Evolutionary conservation across 2,113 vertebrate genomes (phyloP), one percentile per base, ranked within the genome.

Genomic region (Ciconia boyciana): DNA sequence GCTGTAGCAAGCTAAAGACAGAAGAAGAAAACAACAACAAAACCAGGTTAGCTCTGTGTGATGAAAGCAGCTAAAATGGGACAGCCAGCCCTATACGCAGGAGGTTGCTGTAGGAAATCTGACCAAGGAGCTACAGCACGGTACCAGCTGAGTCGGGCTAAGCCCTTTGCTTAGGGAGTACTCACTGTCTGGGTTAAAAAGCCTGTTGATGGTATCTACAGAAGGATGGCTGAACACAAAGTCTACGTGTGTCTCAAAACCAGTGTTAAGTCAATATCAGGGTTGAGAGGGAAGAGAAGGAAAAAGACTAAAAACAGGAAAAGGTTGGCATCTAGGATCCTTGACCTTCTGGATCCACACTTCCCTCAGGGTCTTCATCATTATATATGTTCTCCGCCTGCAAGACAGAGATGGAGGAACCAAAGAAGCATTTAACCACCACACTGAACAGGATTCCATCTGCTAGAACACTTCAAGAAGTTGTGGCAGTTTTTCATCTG

Each of bases 331-430:
- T 98, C 92, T 98, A 98, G 77, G 98, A 98, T 55, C 98, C 98
- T 90, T 99, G 99, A 65, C 99, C 99, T 97, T 99, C 99, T 16
- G 99, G 98, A 98, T 99, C 99, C 97, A 99, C 98, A 0, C 99
- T 99, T 68, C 99, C 99, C 95, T 99, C 99, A 48, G 99, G 99
- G 95, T 99, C 99, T 97, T 99, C 99, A 61, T 99, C 99, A 12
- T 99, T 99, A 94, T 99, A 99, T 94, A 99, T 99, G 97, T 99
- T 99, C 98, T 99, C 99, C 46, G 99, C 99, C 99, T 99, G 97
- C n/a, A 92, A 28, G 54, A 97, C 81, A 90, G 71, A 69, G 51
- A 85, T 4, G 41, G 55, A 81, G 74, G 22, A 41, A 41, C 11
- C 75, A 24, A 54, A 76, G 41, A 5, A 87, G 32, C 19, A 49